These are phyloP conservation scores for Muntiacus muntjak DNA, from an alignment of 2,113 vertebrate species.

Conservation along the genomic window DNA sequence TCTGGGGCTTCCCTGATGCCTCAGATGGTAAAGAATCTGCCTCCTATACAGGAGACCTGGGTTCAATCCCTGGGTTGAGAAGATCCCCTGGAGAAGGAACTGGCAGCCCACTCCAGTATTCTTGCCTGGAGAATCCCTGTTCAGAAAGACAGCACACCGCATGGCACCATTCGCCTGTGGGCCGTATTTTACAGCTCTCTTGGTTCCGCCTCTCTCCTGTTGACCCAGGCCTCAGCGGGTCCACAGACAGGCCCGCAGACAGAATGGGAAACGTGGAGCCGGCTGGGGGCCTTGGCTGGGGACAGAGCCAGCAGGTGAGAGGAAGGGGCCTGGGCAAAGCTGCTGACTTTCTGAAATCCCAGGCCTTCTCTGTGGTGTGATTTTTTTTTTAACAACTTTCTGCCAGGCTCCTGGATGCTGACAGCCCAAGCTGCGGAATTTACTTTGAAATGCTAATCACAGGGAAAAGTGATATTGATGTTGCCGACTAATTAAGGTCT, in stretches of 20 bases:
- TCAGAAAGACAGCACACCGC: background rate
- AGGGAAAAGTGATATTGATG: slow-evolving; percentile 25
- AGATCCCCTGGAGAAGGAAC: background rate
- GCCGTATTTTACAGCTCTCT: background rate
- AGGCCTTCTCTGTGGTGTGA: accelerated
- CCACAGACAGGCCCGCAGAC: background rate
- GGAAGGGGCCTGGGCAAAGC: background rate
- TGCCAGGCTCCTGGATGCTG: slow-evolving; percentile 1
- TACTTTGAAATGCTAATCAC: slow-evolving; percentile 64
- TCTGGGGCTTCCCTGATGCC: background rate
- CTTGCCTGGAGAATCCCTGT: background rate
- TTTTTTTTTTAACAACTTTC: background rate
- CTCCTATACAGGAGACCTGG: background rate
- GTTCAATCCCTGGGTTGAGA: background rate
- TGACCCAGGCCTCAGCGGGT: background rate
- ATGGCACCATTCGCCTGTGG: background rate
- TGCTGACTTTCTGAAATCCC: slow-evolving; percentile 33
- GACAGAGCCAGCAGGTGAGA: background rate
- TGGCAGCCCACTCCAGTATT: background rate
- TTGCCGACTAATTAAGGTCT: slow-evolving; percentile 25
- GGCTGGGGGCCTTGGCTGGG: background rate
- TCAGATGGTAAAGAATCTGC: background rate
- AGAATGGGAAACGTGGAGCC: background rate
- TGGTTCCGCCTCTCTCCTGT: background rate
- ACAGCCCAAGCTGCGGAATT: slow-evolving; percentile 16